These are phyloP conservation scores for Scrobipalpa costella DNA, from an alignment of 2,888 invertebrate species.

Conservation along the genomic window DNA sequence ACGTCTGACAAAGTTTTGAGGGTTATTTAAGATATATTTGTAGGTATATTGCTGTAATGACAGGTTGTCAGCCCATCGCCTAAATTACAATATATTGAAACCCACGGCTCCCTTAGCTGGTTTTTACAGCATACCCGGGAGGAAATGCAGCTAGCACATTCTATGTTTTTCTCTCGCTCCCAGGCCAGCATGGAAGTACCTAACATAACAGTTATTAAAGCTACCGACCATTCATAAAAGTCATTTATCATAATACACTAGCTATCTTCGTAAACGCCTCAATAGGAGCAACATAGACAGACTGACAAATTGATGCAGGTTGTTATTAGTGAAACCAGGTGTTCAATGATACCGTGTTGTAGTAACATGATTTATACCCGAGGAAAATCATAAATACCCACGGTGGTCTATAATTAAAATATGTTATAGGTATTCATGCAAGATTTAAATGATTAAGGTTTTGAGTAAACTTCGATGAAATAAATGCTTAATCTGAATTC, in stretches of 20 bases:
- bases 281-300: neutral
- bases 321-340: conserved; percentile 19
- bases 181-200: too few relatives aligned
- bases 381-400: neutral
- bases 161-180: too few relatives aligned
- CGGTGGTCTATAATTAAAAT: neutral
- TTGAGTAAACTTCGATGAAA: too few relatives aligned
- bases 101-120: too few relatives aligned
- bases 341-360: conserved; percentile 5
- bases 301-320: conserved; percentile 21
- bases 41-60: too few relatives aligned
- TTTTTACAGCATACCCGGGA: too few relatives aligned
- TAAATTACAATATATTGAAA: too few relatives aligned
- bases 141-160: too few relatives aligned
- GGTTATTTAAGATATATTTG: too few relatives aligned
- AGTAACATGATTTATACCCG: conserved; percentile 8
- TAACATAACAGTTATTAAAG: neutral
- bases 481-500: too few relatives aligned
- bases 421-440: neutral
- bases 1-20: too few relatives aligned
- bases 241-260: conserved; percentile 8
- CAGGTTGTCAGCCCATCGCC: too few relatives aligned
- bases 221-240: neutral
- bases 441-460: neutral
- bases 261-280: conserved; percentile 10